Conservation (phyloP, 2,888 invertebrate species). For the Rhynchonema sp. region DNA sequence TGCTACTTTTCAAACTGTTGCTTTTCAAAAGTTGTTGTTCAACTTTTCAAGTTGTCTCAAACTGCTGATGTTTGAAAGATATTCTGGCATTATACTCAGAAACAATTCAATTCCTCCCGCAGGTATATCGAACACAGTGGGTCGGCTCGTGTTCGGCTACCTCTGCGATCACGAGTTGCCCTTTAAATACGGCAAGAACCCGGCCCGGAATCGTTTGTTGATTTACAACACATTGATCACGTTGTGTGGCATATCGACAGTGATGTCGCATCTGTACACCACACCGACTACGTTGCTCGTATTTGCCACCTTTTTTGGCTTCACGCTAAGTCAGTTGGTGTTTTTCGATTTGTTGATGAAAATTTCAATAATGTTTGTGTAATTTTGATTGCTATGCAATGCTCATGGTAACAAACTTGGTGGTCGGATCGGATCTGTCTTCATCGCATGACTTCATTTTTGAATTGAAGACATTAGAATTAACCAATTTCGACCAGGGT, state of each 20-base stretch:
- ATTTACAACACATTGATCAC: constrained; percentile 74
- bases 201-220: constrained; percentile 56
- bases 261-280: constrained; percentile 52
- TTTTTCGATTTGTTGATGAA: background rate
- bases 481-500: no score
- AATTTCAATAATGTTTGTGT: background rate
- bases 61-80: no score
- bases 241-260: constrained; percentile 69
- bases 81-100: no score
- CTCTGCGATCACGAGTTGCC: constrained; percentile 14
- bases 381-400: no score
- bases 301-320: constrained; percentile 47
- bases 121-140: constrained; percentile 69
- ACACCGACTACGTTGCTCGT: constrained; percentile 52
- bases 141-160: constrained; percentile 65
- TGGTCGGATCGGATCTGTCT: no score
- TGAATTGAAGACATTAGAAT: no score
- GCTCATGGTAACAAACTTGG: no score
- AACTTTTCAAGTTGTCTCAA: no score
- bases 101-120: background rate
- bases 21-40: no score
- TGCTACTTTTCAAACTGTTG: no score
- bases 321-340: background rate
- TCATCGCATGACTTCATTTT: no score
- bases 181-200: background rate